Evolutionary conservation across 2,113 vertebrate species (phyloP).

Genomic region (Eleginops maclovinus): DNA sequence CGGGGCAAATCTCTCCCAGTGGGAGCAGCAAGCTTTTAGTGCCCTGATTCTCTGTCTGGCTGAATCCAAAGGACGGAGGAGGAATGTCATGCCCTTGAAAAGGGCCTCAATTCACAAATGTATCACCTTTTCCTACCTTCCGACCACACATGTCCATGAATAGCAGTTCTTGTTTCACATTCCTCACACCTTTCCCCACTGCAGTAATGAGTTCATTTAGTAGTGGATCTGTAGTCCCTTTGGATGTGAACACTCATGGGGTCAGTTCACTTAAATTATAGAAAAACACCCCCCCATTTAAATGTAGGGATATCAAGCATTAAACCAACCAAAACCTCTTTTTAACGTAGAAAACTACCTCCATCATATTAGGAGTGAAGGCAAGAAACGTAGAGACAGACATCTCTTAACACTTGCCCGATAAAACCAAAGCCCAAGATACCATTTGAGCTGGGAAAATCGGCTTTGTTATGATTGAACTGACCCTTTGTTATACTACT

Average conservation of each 20-base stretch:
- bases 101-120: constrained; percentile 20
- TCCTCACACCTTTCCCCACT: constrained; percentile 29
- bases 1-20: constrained; percentile 31
- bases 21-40: constrained; percentile 26
- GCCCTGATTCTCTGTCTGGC: constrained; percentile 23
- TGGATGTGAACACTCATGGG: not conserved
- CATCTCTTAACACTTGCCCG: not conserved
- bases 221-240: not conserved
- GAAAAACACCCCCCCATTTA: no score
- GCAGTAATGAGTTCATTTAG: constrained; percentile 3
- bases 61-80: constrained; percentile 14
- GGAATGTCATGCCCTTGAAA: constrained; percentile 39
- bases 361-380: not conserved
- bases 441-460: not conserved
- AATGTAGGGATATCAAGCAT: not conserved
- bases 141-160: constrained; percentile 23
- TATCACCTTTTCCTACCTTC: constrained; percentile 22
- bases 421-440: not conserved
- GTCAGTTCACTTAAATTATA: not conserved
- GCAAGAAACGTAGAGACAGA: not conserved
- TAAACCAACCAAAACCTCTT: not conserved
- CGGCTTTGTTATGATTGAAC: not conserved
- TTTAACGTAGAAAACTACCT: not conserved
- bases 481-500: not conserved
- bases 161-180: constrained; percentile 36